Conservation (phyloP, 2,888 invertebrate genomes). For the Dascillus cervinus region DNA sequence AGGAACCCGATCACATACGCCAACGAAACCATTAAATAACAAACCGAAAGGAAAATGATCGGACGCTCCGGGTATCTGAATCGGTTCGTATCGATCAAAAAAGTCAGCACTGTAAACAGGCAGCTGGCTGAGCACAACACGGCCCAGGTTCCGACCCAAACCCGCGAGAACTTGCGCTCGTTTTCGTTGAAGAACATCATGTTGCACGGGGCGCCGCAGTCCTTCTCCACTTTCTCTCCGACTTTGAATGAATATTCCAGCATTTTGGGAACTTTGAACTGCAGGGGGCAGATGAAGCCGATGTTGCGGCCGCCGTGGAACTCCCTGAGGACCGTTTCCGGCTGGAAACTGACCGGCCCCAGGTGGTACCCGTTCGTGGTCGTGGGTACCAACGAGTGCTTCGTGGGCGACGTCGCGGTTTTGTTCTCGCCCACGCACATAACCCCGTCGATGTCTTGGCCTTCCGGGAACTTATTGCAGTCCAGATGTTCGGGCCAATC, state of each 20-base stretch:
- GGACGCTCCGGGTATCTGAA: constrained; percentile 97
- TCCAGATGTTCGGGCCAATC: constrained; percentile 86
- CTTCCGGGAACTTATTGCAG: constrained; percentile 77
- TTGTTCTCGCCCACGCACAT: constrained; percentile 78
- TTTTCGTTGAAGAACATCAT: constrained; percentile 84
- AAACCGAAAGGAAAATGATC: constrained; percentile 92
- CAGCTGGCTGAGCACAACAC: constrained; percentile 84
- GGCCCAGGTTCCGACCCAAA: constrained; percentile 94
- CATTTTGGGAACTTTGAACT: constrained; percentile 73
- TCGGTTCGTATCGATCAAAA: constrained; percentile 87
- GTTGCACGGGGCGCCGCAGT: constrained; percentile 87
- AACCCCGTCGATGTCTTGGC: constrained; percentile 49
- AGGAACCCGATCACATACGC: constrained; percentile 85
- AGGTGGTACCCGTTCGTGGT: constrained; percentile 17
- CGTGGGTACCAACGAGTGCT: too few relatives aligned
- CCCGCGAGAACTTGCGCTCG: constrained; percentile 72
- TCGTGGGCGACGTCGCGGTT: constrained; percentile 44
- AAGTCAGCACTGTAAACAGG: constrained; percentile 87
- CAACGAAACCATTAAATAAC: constrained; percentile 89
- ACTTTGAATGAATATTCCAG: constrained; percentile 79
- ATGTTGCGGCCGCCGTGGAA: constrained; percentile 52
- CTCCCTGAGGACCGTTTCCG: constrained; percentile 26
- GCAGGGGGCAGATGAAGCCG: constrained; percentile 82
- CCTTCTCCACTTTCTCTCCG: constrained; percentile 61
- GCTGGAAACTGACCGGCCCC: constrained; percentile 38